A percentile compares a stretch with the other conserved stretches of the same genome.
Evolutionary conservation across 2,113 vertebrate genomes (phyloP).

Genomic region (Parus major): DNA sequence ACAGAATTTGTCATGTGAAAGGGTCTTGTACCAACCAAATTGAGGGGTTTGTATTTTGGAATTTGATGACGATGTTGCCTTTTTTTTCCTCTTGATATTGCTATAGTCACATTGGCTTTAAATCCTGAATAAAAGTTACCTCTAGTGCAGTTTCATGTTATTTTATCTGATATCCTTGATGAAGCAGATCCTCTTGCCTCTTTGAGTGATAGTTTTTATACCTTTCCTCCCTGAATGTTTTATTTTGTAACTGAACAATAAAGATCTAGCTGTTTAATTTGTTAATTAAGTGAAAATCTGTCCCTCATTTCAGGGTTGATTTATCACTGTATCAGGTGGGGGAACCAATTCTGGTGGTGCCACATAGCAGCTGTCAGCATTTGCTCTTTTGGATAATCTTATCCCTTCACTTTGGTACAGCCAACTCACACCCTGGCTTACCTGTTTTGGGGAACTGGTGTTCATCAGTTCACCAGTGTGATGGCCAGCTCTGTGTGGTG

Average conservation of each 20-base stretch:
- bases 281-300: not conserved
- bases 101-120: not conserved
- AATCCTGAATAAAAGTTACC: not conserved
- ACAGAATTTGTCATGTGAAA: not conserved
- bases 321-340: not conserved
- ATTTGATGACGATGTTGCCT: not conserved
- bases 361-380: not conserved
- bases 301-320: not conserved
- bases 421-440: not conserved
- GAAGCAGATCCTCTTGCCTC: not conserved
- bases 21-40: not conserved
- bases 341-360: not conserved
- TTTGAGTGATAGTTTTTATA: not conserved
- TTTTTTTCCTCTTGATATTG: not conserved
- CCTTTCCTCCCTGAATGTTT: not conserved
- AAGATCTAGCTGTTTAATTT: not conserved
- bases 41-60: not conserved
- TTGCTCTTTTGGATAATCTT: not conserved
- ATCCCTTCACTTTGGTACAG: not conserved
- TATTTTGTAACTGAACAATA: not conserved
- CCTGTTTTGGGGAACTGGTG: not conserved
- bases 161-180: not conserved
- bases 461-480: not conserved
- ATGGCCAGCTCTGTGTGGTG: not conserved
- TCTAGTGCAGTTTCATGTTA: not conserved